A percentile compares a stretch with the other conserved stretches of the same genome.
Evolutionary conservation across 2,113 vertebrate genomes (phyloP).

Genomic region (Apus apus): DNA sequence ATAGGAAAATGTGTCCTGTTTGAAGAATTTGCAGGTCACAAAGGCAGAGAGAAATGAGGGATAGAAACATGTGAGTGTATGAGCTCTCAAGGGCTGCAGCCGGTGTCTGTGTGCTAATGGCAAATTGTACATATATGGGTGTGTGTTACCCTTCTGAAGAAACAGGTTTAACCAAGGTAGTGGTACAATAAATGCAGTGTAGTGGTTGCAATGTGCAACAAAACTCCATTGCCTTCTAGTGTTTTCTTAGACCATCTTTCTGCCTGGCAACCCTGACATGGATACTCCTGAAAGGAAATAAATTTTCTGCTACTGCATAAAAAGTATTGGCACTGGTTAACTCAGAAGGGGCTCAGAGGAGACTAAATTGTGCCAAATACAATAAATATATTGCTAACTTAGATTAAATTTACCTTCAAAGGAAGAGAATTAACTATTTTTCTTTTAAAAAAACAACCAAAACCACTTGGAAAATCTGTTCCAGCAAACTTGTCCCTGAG

Average conservation of each 20-base stretch:
- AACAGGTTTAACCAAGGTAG: neutral
- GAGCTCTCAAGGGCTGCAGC: neutral
- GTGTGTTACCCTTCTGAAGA: neutral
- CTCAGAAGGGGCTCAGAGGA: neutral
- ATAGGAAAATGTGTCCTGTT: neutral
- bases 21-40: neutral
- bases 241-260: neutral
- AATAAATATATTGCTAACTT: neutral
- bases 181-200: neutral
- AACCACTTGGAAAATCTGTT: neutral
- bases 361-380: neutral
- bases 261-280: rapidly evolving
- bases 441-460: neutral
- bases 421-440: neutral
- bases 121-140: neutral
- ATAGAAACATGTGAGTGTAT: neutral
- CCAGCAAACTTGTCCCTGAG: neutral
- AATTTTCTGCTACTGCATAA: neutral
- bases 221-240: neutral
- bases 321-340: neutral
- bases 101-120: neutral
- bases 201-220: neutral
- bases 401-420: neutral
- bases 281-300: neutral
- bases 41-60: neutral